Percentiles rank a stretch among this genome's conserved stretches.
Evolutionary conservation across 1,140 invertebrate genomes (phyloP).

Genomic region (Oppia nitens): DNA sequence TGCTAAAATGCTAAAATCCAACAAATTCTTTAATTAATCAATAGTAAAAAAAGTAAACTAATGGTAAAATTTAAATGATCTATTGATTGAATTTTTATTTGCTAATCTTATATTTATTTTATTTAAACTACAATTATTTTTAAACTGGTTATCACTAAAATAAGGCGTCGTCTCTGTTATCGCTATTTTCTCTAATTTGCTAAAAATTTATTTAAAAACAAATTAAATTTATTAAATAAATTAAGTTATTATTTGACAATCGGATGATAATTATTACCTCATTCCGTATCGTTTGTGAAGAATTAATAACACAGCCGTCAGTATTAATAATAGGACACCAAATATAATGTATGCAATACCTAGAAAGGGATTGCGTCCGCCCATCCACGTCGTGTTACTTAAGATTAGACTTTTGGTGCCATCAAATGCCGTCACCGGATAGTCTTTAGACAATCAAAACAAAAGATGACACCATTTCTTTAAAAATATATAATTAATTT

Average conservation of each 20-base stretch:
- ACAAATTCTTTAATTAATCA: too few species aligned
- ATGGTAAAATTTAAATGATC: too few species aligned
- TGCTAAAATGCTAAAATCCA: too few species aligned
- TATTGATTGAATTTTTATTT: too few species aligned
- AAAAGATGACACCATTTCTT: neutral
- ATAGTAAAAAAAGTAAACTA: too few species aligned
- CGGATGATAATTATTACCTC: too few species aligned
- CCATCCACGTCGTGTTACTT: constrained; percentile 90
- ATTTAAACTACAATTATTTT: too few species aligned
- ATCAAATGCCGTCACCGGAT: constrained; percentile 70
- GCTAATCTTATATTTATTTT: too few species aligned
- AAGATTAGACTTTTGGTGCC: constrained; percentile 84
- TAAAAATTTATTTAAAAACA: neutral
- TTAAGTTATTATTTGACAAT: constrained; percentile 11
- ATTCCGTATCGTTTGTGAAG: constrained; percentile 50
- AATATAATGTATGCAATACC: constrained; percentile 97
- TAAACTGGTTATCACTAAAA: too few species aligned
- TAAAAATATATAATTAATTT: neutral
- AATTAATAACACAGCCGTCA: constrained; percentile 78
- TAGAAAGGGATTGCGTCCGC: constrained; percentile 91
- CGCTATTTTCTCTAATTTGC: neutral
- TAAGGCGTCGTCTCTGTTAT: neutral
- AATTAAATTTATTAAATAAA: neutral
- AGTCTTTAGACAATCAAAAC: constrained; percentile 40
- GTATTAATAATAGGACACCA: constrained; percentile 73